Conservation (phyloP, 2,888 invertebrate genomes). For the Thereva unica region DNA sequence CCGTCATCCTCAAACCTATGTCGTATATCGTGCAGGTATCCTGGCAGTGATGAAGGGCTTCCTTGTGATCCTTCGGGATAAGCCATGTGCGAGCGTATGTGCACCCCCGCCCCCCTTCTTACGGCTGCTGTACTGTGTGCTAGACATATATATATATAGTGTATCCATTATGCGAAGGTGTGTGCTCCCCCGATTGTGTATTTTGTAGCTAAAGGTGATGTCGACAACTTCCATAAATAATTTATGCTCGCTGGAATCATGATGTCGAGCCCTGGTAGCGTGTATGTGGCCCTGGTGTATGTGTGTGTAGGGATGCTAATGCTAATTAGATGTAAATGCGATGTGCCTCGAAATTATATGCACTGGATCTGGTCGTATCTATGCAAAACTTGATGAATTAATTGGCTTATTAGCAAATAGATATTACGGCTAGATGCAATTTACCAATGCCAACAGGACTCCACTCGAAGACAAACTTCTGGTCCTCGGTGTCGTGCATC, state of each 20-base stretch:
- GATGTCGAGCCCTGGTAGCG: conserved; percentile 8
- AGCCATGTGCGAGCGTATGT: too few relatives aligned
- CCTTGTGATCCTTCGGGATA: too few relatives aligned
- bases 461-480: not conserved
- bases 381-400: conserved; percentile 32
- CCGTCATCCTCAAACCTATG: not conserved
- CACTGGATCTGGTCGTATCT: conserved; percentile 13
- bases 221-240: conserved; percentile 35
- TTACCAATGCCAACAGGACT: conserved; percentile 4
- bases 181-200: too few relatives aligned
- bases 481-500: not conserved
- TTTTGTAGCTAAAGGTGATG: conserved; percentile 22
- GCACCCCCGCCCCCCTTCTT: not conserved
- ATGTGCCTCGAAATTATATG: conserved; percentile 19
- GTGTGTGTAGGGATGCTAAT: not conserved
- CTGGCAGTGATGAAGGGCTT: too few relatives aligned
- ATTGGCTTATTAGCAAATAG: conserved; percentile 35
- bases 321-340: conserved; percentile 31
- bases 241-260: conserved; percentile 30
- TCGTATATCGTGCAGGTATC: too few relatives aligned
- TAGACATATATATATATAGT: not conserved
- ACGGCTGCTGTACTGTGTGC: not conserved
- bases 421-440: conserved; percentile 28
- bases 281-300: conserved; percentile 4
- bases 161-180: not conserved